Percentiles rank a stretch among this genome's conserved stretches.
These are phyloP conservation scores for Druon quercuslanigerum DNA, from an alignment of 1,140 invertebrate species.

Conservation along the genomic window DNA sequence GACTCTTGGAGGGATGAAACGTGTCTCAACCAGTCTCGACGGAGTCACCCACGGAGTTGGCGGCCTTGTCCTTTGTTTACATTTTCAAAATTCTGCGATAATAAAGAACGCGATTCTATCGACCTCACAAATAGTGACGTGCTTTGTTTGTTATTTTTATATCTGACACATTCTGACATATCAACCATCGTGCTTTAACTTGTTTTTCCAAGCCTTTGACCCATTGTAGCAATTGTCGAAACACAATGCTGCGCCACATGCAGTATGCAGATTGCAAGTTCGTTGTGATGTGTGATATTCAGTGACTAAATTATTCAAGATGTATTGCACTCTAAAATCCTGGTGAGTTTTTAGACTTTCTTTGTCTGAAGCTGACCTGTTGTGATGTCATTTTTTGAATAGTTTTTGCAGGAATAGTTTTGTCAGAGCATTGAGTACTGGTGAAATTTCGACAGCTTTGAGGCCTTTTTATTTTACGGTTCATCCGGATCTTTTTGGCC, in stretches of 20 bases:
- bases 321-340: conserved; percentile 63
- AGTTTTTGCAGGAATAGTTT: conserved; percentile 66
- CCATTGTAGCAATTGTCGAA: no score
- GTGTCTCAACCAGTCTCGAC: no score
- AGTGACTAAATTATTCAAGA: conserved; percentile 38
- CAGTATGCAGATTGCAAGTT: no score
- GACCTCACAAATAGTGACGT: not conserved
- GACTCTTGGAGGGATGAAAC: no score
- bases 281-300: not conserved
- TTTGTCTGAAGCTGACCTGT: conserved; percentile 19
- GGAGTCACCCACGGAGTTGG: no score
- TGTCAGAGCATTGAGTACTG: conserved; percentile 77
- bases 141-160: no score
- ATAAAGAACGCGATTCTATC: not conserved
- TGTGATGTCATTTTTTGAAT: conserved; percentile 34
- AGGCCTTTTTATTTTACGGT: conserved; percentile 96
- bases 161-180: no score
- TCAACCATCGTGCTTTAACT: no score
- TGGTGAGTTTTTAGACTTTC: conserved; percentile 53
- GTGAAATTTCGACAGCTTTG: conserved; percentile 91
- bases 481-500: conserved; percentile 95
- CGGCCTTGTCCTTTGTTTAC: no score
- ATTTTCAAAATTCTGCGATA: not conserved
- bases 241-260: no score
- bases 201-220: no score